Conservation (phyloP, 2,797 vertebrate species). For the Alexandromys oeconomus region DNA sequence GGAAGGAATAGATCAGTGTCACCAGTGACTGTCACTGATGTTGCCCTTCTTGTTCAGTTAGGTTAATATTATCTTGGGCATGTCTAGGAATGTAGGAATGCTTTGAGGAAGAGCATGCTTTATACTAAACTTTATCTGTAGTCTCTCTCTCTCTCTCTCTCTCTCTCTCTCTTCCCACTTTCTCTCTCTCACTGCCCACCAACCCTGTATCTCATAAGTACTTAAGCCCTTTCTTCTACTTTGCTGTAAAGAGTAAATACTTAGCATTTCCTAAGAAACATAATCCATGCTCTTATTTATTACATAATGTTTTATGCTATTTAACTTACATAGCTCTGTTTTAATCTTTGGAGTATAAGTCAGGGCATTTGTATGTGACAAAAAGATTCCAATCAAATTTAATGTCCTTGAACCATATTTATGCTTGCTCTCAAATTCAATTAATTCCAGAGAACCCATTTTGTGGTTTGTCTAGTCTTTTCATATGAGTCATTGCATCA, state of each 20-base stretch:
- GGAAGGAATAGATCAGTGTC: rapidly evolving
- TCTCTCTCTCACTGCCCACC: neutral
- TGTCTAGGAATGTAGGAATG: neutral
- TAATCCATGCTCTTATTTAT: slow-evolving; percentile 53
- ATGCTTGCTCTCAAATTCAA: slow-evolving; percentile 8
- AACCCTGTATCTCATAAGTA: neutral
- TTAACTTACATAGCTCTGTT: slow-evolving; percentile 59
- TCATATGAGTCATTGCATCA: slow-evolving; percentile 21
- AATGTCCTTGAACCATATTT: slow-evolving; percentile 61
- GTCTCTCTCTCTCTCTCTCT: neutral
- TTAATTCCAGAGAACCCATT: slow-evolving; percentile 21
- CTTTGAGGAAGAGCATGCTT: neutral
- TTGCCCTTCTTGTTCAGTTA: neutral
- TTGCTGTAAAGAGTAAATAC: neutral
- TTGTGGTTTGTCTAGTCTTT: slow-evolving; percentile 40
- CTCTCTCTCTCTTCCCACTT: neutral
- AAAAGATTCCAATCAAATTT: slow-evolving; percentile 23
- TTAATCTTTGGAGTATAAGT: slow-evolving; percentile 37
- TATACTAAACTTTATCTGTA: neutral
- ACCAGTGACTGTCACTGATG: neutral
- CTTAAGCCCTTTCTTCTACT: slow-evolving; percentile 15
- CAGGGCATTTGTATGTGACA: slow-evolving; percentile 49
- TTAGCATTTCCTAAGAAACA: slow-evolving; percentile 7
- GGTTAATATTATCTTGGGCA: neutral
- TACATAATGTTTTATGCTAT: neutral